phyloP scores from a whole-genome alignment of 2,113 vertebrate genomes.

The Xerus inauris region DNA sequence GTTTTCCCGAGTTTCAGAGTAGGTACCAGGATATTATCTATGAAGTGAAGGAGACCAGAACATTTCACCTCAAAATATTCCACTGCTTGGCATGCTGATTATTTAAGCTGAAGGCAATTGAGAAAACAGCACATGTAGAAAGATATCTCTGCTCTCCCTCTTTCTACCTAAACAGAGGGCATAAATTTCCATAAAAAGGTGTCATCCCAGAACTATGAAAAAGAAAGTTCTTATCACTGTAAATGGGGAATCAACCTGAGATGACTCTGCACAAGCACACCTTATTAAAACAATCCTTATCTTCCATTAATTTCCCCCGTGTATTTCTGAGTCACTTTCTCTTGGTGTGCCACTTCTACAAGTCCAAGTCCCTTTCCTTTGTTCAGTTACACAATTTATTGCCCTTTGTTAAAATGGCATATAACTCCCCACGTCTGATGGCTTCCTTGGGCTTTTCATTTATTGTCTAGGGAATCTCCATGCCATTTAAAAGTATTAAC shows the following conservation, averaged over 20 bases:
- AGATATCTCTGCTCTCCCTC: background rate
- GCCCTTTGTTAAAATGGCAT: background rate
- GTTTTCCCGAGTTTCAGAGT: background rate
- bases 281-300: background rate
- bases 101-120: background rate
- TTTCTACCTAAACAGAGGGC: background rate
- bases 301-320: no score
- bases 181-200: background rate
- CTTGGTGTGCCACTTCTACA: no score
- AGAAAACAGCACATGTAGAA: background rate
- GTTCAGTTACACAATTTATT: no score
- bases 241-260: background rate
- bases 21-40: background rate
- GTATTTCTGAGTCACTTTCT: no score
- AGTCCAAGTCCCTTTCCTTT: no score
- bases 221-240: background rate
- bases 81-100: background rate
- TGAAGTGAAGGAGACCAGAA: background rate
- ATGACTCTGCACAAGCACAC: background rate
- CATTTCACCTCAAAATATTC: background rate
- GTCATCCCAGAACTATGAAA: background rate
- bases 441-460: no score
- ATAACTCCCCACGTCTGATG: no score
- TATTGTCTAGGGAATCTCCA: no score
- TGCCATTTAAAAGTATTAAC: no score